Evolutionary conservation across 2,113 vertebrate genomes (phyloP).

Genomic region (Gracilinanus agilis): DNA sequence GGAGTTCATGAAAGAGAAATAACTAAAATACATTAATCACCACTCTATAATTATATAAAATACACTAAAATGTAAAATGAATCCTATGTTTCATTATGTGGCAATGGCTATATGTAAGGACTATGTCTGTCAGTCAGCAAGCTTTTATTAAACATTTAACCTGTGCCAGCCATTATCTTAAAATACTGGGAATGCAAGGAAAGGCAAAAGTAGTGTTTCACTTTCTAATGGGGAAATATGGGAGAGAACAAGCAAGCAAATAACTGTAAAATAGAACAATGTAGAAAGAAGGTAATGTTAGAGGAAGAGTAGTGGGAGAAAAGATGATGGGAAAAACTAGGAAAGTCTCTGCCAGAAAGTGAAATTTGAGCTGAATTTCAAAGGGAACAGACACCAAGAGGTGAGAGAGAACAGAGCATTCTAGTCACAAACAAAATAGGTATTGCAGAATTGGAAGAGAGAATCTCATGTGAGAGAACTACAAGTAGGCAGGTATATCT

Average conservation of each 20-base stretch:
- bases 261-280: background rate
- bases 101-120: background rate
- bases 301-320: background rate
- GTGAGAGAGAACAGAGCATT: background rate
- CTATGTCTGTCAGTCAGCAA: background rate
- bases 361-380: background rate
- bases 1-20: background rate
- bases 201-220: background rate
- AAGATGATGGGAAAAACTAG: too few relatives aligned
- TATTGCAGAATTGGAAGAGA: background rate
- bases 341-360: background rate
- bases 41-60: background rate
- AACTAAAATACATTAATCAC: background rate
- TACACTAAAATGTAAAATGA: background rate
- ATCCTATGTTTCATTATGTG: background rate
- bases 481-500: background rate
- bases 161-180: background rate
- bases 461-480: background rate
- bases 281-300: background rate
- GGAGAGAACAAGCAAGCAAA: background rate
- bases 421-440: background rate
- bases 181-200: background rate
- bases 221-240: background rate
- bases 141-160: background rate
- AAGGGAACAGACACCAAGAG: background rate